These are phyloP conservation scores for Pteronotus mesoamericanus DNA, from an alignment of 2,797 vertebrate genomes.

Conservation along the genomic window DNA sequence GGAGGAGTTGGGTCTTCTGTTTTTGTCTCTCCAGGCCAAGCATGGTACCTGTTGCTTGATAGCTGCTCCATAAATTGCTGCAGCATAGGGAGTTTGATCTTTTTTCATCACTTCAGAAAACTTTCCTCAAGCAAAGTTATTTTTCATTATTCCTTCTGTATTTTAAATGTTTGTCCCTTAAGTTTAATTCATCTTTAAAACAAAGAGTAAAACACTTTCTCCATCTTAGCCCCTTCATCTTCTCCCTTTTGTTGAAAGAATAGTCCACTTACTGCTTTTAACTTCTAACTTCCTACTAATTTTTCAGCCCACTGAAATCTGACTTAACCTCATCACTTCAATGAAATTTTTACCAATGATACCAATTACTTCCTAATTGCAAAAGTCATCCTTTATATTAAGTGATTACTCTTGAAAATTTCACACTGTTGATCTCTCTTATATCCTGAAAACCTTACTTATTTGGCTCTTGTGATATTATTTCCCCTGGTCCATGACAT, in stretches of 20 bases:
- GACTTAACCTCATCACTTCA: background rate
- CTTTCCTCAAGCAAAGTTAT: background rate
- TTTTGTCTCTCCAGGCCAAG: background rate
- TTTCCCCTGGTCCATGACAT: background rate
- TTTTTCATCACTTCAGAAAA: background rate
- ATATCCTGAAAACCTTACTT: background rate
- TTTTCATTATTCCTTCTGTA: background rate
- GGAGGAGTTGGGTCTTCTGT: background rate
- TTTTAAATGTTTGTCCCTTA: background rate
- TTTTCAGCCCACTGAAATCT: background rate
- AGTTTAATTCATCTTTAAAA: background rate
- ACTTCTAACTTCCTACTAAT: background rate
- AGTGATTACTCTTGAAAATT: background rate
- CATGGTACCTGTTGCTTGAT: background rate
- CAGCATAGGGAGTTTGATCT: background rate
- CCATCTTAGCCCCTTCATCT: background rate
- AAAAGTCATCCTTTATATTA: conserved; percentile 15
- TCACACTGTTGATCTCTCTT: background rate
- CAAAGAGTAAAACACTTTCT: background rate
- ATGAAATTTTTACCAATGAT: background rate
- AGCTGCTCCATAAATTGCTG: background rate
- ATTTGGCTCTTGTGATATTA: background rate
- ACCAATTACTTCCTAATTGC: background rate
- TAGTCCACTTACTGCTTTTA: background rate
- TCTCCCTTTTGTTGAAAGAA: background rate